Base-by-base conservation (phyloP, 1,140 invertebrate genomes). In the Ectropis grisescens region DNA sequence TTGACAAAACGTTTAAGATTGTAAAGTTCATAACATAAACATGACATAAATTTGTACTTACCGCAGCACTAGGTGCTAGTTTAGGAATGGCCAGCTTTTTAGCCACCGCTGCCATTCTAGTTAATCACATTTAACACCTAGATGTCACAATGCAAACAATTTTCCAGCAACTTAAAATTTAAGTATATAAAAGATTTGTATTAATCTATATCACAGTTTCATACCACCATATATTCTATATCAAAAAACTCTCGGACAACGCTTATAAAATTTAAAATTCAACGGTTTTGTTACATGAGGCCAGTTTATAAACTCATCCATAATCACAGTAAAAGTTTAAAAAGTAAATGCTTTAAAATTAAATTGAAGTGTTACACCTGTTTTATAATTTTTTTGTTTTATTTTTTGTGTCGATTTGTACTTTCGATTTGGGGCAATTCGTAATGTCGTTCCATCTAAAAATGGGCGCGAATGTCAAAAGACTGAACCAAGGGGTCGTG, bases 381-480 rank as follows among this genome's bases (percentile, higher is more conserved):
- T 44, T 48, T 49, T 25, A 38, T 15, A 28, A 36, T 29, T 37
- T 29, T 43, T 58, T 45, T 29, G 14, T 41, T 40, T 19, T 19
- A 19, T 19, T 19, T 19, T 30, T 37, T 45, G 25, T 11, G 34
- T 47, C 43, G 41, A 19, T 56, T 44, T 31, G 22, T 27, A 39
- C 38, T 47, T 57, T 68, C 58, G 64, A 60, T 59, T 45, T 47
- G 39, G 39, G 53, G 37, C 41, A 58, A 51, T 62, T 75, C 69
- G 65, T 70, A 53, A 38, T 54, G 47, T 72, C 55, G 67, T 70
- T 75, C 54, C 65, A 72, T 70, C 58, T 72, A 72, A 76, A 74
- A 80, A 74, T 76, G 72, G 72, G 53, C 59, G 76, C 76, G 72
- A 66, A 66, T 70, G 70, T 78, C 72, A 76, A 78, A 76, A 69